A percentile compares a stretch with the other conserved stretches of the same genome.
Evolutionary conservation across 2,888 invertebrate species (phyloP).

Genomic region (Lithophane semibrunnea): DNA sequence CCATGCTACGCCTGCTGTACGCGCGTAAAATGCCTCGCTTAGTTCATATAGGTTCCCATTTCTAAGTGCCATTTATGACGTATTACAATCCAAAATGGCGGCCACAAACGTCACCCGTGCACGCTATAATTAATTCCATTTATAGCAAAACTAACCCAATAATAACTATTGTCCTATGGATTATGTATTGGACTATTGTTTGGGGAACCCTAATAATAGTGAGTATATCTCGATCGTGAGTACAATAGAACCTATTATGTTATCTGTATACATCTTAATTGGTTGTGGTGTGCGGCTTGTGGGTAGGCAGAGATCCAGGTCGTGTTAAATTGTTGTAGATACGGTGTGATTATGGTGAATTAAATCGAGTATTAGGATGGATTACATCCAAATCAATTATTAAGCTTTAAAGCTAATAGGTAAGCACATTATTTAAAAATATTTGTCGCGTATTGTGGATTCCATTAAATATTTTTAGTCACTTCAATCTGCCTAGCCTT

Average conservation of each 20-base stretch:
- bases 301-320: slow-evolving; percentile 32
- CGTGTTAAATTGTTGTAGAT: slow-evolving; percentile 35
- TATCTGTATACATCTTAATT: slow-evolving; percentile 62
- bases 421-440: background rate
- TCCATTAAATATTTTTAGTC: background rate
- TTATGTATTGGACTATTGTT: slow-evolving; percentile 63
- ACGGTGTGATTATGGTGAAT: slow-evolving; percentile 1
- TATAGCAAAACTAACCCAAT: slow-evolving; percentile 57
- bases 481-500: too few relatives aligned
- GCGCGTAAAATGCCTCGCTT: too few relatives aligned
- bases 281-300: slow-evolving; percentile 41
- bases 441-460: background rate
- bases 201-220: slow-evolving; percentile 48
- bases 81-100: slow-evolving; percentile 31
- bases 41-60: background rate
- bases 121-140: slow-evolving; percentile 60
- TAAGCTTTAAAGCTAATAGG: background rate
- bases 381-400: background rate
- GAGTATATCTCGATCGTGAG: slow-evolving; percentile 50
- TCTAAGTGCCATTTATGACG: background rate
- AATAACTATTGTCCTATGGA: slow-evolving; percentile 56
- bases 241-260: slow-evolving; percentile 62
- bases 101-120: slow-evolving; percentile 28
- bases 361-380: background rate
- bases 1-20: too few relatives aligned